Evolutionary conservation across 2,888 invertebrate species (phyloP).

Genomic region (Hirtodrosophila duncani): DNA sequence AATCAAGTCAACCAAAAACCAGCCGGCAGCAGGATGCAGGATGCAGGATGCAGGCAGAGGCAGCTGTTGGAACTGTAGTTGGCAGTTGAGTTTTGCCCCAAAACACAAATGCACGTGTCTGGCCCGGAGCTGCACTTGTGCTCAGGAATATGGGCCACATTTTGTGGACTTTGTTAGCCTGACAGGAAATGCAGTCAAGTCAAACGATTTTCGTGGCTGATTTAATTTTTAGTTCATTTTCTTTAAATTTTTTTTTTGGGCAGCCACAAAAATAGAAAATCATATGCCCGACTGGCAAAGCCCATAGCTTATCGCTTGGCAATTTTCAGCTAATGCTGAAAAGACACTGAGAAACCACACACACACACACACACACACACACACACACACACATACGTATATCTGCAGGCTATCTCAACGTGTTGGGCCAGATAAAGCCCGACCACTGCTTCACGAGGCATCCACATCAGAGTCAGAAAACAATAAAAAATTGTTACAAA

Average conservation of each 20-base stretch:
- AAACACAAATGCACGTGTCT: slow-evolving; percentile 48
- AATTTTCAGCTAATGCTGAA: slow-evolving; percentile 14
- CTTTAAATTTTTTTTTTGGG: too few species aligned
- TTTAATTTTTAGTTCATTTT: slow-evolving; percentile 62
- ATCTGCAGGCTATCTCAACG: too few species aligned
- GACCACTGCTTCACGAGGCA: slow-evolving; percentile 33
- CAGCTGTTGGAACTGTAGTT: slow-evolving; percentile 41
- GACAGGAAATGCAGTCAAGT: slow-evolving; percentile 11
- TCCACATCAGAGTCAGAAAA: slow-evolving; percentile 49
- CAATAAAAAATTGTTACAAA: slow-evolving; percentile 68
- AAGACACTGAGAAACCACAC: slow-evolving; percentile 3
- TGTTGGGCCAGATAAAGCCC: slow-evolving; percentile 46
- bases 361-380: too few species aligned
- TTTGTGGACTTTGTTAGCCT: slow-evolving; percentile 37
- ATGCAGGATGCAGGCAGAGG: not conserved
- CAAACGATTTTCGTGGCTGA: slow-evolving; percentile 35
- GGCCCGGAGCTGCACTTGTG: slow-evolving; percentile 25
- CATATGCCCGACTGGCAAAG: slow-evolving; percentile 30
- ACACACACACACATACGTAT: too few species aligned
- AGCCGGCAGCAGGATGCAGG: slow-evolving; percentile 10
- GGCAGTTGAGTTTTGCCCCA: slow-evolving; percentile 21
- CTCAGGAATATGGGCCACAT: slow-evolving; percentile 59
- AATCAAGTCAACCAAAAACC: slow-evolving; percentile 51
- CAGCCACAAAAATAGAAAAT: slow-evolving; percentile 46
- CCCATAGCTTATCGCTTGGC: slow-evolving; percentile 14